These are phyloP conservation scores for Epistrophe grossulariae DNA, from an alignment of 2,888 invertebrate species.

Conservation along the genomic window DNA sequence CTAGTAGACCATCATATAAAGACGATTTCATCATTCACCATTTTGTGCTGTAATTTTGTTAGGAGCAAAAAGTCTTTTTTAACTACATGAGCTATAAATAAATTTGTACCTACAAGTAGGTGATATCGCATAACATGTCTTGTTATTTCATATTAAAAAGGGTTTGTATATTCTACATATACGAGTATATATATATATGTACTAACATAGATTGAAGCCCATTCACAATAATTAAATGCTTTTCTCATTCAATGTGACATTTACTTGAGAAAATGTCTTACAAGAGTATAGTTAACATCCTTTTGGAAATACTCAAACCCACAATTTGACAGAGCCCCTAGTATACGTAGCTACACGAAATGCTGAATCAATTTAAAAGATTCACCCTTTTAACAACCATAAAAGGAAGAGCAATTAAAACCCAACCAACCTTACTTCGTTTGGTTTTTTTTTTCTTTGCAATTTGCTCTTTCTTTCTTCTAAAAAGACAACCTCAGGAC, in stretches of 20 bases:
- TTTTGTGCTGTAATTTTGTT: neutral
- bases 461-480: neutral
- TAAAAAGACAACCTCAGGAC: slow-evolving; percentile 8
- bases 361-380: slow-evolving; percentile 69
- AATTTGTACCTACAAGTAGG: slow-evolving; percentile 8
- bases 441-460: neutral
- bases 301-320: slow-evolving; percentile 1
- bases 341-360: neutral
- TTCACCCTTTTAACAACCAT: slow-evolving; percentile 61
- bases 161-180: neutral
- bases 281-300: slow-evolving; percentile 25
- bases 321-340: slow-evolving; percentile 26
- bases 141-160: slow-evolving; percentile 20
- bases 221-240: slow-evolving; percentile 30
- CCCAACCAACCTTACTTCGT: slow-evolving; percentile 52
- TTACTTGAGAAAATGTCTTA: slow-evolving; percentile 58
- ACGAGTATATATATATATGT: neutral
- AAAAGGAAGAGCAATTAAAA: slow-evolving; percentile 70
- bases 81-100: neutral
- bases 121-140: slow-evolving; percentile 11
- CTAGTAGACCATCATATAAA: neutral
- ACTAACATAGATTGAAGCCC: neutral
- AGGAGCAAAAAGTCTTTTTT: neutral
- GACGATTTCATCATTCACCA: neutral
- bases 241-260: slow-evolving; percentile 48